Evolutionary conservation across 2,113 vertebrate genomes (phyloP).

Genomic region (Peucedramus taeniatus): DNA sequence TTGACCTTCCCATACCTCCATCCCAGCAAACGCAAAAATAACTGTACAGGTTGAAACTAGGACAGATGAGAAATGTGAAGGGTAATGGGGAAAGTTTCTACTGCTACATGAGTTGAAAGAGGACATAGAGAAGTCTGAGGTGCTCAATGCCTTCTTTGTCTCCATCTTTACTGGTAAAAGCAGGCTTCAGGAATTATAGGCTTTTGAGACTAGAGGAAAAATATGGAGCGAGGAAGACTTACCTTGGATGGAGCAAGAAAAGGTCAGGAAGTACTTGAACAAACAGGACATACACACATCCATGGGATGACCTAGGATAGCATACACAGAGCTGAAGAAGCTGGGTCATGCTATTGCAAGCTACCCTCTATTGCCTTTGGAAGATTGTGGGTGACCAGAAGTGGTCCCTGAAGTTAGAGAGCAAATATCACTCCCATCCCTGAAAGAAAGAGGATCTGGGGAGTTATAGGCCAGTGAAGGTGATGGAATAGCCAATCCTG

Average conservation of each 20-base stretch:
- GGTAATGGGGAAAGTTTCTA: background rate
- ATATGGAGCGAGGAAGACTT: background rate
- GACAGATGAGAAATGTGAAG: background rate
- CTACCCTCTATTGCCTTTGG: background rate
- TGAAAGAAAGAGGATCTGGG: background rate
- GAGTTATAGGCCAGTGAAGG: background rate
- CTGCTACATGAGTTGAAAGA: background rate
- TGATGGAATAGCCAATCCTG: background rate
- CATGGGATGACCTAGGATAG: background rate
- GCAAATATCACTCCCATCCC: background rate
- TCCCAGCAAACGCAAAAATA: background rate
- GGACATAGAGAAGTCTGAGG: background rate
- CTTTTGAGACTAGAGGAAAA: background rate
- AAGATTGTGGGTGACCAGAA: background rate
- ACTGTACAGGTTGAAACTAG: background rate
- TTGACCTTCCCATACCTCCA: background rate
- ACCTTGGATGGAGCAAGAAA: background rate
- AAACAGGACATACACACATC: background rate
- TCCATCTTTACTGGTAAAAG: background rate
- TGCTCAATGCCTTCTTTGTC: background rate
- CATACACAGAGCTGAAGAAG: background rate
- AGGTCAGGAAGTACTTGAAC: background rate
- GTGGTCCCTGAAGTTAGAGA: background rate
- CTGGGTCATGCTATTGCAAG: background rate
- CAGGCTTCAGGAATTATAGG: background rate